Evolutionary conservation across 2,888 invertebrate genomes (phyloP), one percentile per base, ranked within the genome.

Genomic region (Hofmannophila pseudospretella): DNA sequence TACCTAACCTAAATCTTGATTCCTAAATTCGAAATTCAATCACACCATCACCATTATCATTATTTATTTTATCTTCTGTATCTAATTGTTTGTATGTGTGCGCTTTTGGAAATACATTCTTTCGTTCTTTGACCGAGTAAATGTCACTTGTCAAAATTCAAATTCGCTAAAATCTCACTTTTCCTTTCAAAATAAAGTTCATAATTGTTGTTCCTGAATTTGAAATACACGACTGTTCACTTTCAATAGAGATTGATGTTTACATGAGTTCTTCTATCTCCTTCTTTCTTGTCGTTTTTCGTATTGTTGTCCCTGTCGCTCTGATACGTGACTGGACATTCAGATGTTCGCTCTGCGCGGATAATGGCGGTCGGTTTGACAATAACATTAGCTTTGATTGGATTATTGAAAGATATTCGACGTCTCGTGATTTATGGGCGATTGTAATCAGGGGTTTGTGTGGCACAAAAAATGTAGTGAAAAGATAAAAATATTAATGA

Each of bases 361-460:
- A 70, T 78, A 79, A 79, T 79, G 67, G 78, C 67, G 59, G 67
- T 67, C 68, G 71, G 71, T 73, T 76, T 75, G 80, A 80, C 80
- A 79, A 80, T 78, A 80, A 79, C 79, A 78, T 79, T 79, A 79
- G 76, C 69, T 76, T 73, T 80, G 80, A 80, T 80, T 79, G 77
- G 78, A 74, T 78, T 80, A 80, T 79, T 78, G 77, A 79, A 79
- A 78, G 75, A 67, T 68, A 74, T 78, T 8, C 66, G 78, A 80
- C 70, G 50, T 63, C 62, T 45, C 29, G 61, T 75, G 77, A 80
- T 78, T 78, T 79, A 42, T 42, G 36, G 4, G 4, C n/a, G 26
- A 14, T 32, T 32, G 27, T 27, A 27, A 27, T 27, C 27, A 27
- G 27, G 2, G 7, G 8, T 16, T 16, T 16, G 5, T 16, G 5